Evolutionary conservation across 1,140 invertebrate species (phyloP), one percentile per base, ranked within the genome.

Genomic region (Triops cancriformis): DNA sequence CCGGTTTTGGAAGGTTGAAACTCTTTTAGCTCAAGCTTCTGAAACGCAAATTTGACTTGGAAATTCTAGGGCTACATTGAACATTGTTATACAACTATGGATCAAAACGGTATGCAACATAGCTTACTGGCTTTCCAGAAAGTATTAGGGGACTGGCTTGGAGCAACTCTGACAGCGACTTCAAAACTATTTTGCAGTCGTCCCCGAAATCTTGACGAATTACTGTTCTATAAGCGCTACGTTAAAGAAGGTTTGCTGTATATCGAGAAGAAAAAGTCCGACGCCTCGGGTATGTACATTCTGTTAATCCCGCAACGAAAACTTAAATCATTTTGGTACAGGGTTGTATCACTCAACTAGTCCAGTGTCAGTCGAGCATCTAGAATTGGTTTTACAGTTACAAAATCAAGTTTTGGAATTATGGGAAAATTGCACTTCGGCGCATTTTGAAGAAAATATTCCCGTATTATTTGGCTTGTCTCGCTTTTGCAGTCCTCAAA

Each of bases 1-100:
- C 26, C 82, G 87, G 27, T 85, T 87, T 75, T 92, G 91, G 91
- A 89, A 88, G 84, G 88, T 89, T 80, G 85, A 45, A 12, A 64
- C 14, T 14, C 6, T 23, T 64, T 64, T 64, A n/a, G 14, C 51
- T 64, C 23, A 6, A 23, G 51, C 18, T n/a, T 64, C 1, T 64
- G 5, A 23, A 23, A 64, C 51, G 14, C 10, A 23, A 64, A 64
- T 5, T 64, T 64, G 23, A 37, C 31, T 37, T 18, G 23, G 5
- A n/a, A n/a, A 64, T 64, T 64, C 18, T 64, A 64, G 51, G 23
- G 18, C 6, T 64, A 64, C 51, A 64, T 64, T 64, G 51, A 64
- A 23, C 23, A 64, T 64, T 64, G 51, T 64, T 64, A 64, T 2
- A 18, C 14, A 18, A 64, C 51, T 14, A 23, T 23, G 23, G 51